Conservation (phyloP, 2,797 vertebrate genomes). For the Melanotaenia nigrans region DNA sequence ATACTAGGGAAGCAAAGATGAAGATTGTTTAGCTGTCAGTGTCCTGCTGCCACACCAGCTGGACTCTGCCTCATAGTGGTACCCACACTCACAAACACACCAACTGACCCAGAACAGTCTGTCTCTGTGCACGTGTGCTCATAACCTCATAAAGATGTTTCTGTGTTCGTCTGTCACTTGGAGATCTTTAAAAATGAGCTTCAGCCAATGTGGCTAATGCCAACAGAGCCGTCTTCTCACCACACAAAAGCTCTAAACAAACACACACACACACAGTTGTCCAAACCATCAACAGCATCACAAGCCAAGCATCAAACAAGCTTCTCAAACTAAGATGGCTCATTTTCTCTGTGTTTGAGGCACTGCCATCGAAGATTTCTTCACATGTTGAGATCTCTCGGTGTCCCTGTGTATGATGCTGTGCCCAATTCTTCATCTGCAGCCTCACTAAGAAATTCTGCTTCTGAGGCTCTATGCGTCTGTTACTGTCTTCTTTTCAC, state of each 20-base stretch:
- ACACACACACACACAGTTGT: slow-evolving; percentile 46
- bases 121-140: slow-evolving; percentile 52
- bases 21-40: slow-evolving; percentile 70
- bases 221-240: slow-evolving; percentile 66
- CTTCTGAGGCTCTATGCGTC: slow-evolving; percentile 58
- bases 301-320: slow-evolving; percentile 73
- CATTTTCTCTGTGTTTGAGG: slow-evolving; percentile 68
- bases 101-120: slow-evolving; percentile 74
- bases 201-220: slow-evolving; percentile 66
- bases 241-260: slow-evolving; percentile 42
- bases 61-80: slow-evolving; percentile 71
- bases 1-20: slow-evolving; percentile 52
- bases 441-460: slow-evolving; percentile 65
- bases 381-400: slow-evolving; percentile 74
- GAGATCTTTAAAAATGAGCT: slow-evolving; percentile 53
- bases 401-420: slow-evolving; percentile 57
- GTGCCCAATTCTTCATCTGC: slow-evolving; percentile 71
- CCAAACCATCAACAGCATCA: slow-evolving; percentile 63
- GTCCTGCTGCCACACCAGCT: slow-evolving; percentile 77
- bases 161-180: slow-evolving; percentile 42
- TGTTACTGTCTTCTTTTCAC: slow-evolving; percentile 54
- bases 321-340: slow-evolving; percentile 72
- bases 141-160: slow-evolving; percentile 47
- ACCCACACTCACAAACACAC: slow-evolving; percentile 61
- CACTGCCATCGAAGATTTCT: slow-evolving; percentile 71